Evolutionary conservation across 1,140 invertebrate genomes (phyloP), one percentile per base, ranked within the genome.

Genomic region (Sogatella furcifera): DNA sequence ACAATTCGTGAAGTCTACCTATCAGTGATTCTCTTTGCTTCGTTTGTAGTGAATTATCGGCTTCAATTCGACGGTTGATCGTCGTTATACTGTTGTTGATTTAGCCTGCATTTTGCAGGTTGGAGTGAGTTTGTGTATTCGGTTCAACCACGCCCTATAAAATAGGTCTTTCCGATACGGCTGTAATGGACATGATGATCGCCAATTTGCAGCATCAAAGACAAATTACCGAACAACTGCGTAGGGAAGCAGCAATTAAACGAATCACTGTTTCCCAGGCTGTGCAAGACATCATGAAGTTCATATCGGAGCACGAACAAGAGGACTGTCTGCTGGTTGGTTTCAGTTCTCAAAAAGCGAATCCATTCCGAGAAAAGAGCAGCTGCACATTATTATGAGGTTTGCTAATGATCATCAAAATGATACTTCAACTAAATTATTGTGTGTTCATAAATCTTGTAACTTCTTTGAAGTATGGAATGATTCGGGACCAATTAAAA

Each of bases 281-380:
- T 31, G 87, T 96, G 57, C 85, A 92, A 64, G 94, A 97, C 68
- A 93, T 98, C 63, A 89, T 94, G 74, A 90, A 92, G 72, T 97
- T 88, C 69, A 92, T 97, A 60, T 83, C 86, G 34, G 91, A 96
- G 70, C 92, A 97, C 69, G 85, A 94, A 72, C 88, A 92, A 68
- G 92, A 96, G 70, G 95, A 98, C 77, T 95, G 89, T 70, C 83
- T 97, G n/a, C 81, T 97, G 59, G 87, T 94, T 68, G 95, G 94
- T 4, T 97, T 98, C 75, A 89, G 91, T 58, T 93, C 89, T 62
- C 94, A 97, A 72, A 95, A 95, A 74, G 91, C 95, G 9, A 98
- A 98, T 79, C 95, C 95, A 31, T 98, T 97, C 82, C 85, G 94
- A 69, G 95, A 98, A 76, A 97, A 97, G 76, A 94, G 89, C 67